phyloP scores from a whole-genome alignment of 2,888 invertebrate genomes.

The Ectemnius cavifrons region DNA sequence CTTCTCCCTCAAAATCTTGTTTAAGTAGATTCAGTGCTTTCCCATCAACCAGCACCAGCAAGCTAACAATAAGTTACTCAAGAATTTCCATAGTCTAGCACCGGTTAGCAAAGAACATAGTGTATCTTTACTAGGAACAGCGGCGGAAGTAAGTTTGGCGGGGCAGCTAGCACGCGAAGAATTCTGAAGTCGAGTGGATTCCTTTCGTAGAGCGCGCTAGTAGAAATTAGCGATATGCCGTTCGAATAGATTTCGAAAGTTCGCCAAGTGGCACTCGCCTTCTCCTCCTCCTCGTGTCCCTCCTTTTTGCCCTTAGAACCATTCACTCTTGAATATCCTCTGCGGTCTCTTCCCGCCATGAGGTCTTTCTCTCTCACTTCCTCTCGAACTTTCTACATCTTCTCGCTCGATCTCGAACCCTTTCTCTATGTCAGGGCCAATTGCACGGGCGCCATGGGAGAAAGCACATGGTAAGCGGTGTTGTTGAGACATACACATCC shows the following conservation, averaged over 20 bases:
- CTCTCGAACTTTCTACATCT: neutral
- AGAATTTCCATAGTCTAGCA: neutral
- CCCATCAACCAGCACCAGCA: neutral
- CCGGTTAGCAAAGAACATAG: neutral
- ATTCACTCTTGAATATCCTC: neutral
- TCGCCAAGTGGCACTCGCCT: slow-evolving; percentile 1
- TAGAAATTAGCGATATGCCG: slow-evolving; percentile 44
- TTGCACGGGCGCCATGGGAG: slow-evolving; percentile 43
- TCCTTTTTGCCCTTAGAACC: neutral
- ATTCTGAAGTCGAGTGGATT: slow-evolving; percentile 21
- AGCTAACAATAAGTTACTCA: neutral
- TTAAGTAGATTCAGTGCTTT: too few species aligned
- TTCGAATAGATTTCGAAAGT: slow-evolving; percentile 45
- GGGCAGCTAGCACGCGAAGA: neutral
- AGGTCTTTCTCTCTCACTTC: neutral
- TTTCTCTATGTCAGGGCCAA: slow-evolving; percentile 46
- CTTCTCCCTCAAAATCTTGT: too few species aligned
- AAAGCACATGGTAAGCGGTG: slow-evolving; percentile 38
- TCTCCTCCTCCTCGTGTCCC: too few species aligned
- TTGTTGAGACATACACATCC: slow-evolving; percentile 11
- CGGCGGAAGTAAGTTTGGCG: neutral
- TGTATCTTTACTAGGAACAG: neutral
- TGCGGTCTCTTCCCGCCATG: neutral
- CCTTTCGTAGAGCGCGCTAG: slow-evolving; percentile 32
- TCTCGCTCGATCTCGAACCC: slow-evolving; percentile 15